Percentiles rank a stretch among this genome's conserved stretches.
Evolutionary conservation across 2,797 vertebrate genomes (phyloP).

Genomic region (Numenius phaeopus): DNA sequence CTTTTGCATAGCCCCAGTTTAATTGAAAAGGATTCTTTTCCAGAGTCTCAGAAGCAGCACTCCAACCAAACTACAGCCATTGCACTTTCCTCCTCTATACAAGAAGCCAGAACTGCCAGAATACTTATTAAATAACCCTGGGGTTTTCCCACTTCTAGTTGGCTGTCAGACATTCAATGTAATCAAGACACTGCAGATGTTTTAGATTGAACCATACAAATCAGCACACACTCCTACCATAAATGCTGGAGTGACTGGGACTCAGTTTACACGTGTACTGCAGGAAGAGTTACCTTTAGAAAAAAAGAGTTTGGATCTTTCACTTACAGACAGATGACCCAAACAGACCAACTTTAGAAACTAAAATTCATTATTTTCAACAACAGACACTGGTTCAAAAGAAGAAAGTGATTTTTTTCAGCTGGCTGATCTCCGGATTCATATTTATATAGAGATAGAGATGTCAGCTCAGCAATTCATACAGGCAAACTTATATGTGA

Average conservation of each 20-base stretch:
- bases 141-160: not conserved
- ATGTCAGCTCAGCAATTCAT: not conserved
- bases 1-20: not conserved
- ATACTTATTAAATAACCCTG: not conserved
- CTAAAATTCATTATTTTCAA: not conserved
- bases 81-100: not conserved
- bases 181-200: not conserved
- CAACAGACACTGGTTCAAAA: not conserved
- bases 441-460: not conserved
- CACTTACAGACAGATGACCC: not conserved
- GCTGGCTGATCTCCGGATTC: not conserved
- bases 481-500: not conserved
- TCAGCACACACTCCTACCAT: rapidly evolving
- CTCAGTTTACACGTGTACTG: not conserved
- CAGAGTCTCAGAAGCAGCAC: not conserved
- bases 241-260: not conserved
- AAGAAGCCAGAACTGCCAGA: not conserved
- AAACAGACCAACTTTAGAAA: not conserved
- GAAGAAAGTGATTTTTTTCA: not conserved
- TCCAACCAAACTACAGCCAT: not conserved
- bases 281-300: not conserved
- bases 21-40: not conserved
- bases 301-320: not conserved
- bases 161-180: not conserved
- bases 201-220: not conserved